These are phyloP conservation scores for Xestia sexstrigata DNA, from an alignment of 2,888 invertebrate species.

Conservation along the genomic window DNA sequence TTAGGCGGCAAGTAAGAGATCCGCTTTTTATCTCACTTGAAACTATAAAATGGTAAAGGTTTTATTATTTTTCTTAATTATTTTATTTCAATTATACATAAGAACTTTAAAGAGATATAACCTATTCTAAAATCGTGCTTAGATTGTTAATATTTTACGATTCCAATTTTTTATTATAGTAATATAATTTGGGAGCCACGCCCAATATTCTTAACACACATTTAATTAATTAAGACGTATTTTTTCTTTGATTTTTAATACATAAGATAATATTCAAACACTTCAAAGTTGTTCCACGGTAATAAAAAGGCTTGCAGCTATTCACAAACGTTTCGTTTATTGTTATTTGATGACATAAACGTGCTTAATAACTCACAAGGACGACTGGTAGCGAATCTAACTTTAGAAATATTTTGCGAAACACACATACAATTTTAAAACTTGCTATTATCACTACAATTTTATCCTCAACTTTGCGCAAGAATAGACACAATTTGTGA, in stretches of 20 bases:
- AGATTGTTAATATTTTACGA: constrained; percentile 17
- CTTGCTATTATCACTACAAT: constrained; percentile 7
- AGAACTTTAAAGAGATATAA: not conserved
- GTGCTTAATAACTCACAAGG: constrained; percentile 47
- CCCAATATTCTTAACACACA: constrained; percentile 3
- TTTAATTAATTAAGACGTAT: constrained; percentile 15
- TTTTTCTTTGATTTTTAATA: not conserved
- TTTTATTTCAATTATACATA: not conserved
- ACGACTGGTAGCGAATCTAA: constrained; percentile 45
- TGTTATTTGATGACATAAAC: constrained; percentile 44
- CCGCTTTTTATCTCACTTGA: not conserved
- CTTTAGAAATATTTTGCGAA: constrained; percentile 23
- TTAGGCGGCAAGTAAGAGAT: not conserved
- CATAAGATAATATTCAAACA: not conserved
- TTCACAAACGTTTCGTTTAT: constrained; percentile 41
- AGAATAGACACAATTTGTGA: not conserved
- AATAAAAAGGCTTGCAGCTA: constrained; percentile 33
- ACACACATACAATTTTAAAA: constrained; percentile 33
- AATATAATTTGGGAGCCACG: not conserved
- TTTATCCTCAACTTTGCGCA: constrained; percentile 21
- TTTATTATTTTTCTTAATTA: not conserved
- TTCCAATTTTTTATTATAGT: not conserved
- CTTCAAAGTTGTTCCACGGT: constrained; percentile 7
- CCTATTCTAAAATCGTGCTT: constrained; percentile 12
- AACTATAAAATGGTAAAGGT: not conserved